Evolutionary conservation across 2,113 vertebrate species (phyloP).

Genomic region (Protobothrops flavoviridis): DNA sequence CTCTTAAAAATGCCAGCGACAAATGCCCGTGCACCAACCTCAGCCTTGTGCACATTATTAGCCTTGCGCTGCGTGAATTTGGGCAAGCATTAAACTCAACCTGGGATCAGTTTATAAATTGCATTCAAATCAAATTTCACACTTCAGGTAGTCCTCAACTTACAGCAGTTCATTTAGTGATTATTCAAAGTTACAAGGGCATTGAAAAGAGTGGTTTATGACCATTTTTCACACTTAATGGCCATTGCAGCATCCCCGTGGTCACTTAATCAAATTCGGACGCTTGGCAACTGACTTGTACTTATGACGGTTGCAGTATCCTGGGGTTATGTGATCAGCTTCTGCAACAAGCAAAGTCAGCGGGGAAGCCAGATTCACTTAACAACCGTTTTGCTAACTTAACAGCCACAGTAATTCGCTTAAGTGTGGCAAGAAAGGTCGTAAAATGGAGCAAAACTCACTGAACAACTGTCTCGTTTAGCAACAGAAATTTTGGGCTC

Average conservation of each 20-base stretch:
- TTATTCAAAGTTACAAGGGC: not conserved
- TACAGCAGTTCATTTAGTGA: not conserved
- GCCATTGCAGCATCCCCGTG: not conserved
- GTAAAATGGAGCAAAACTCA: not conserved
- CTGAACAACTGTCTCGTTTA: not conserved
- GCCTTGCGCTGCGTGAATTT: too few species aligned
- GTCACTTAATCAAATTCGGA: not conserved
- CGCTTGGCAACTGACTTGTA: not conserved
- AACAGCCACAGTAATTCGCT: not conserved
- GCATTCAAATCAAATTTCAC: too few species aligned
- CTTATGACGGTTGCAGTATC: not conserved
- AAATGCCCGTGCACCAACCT: too few species aligned
- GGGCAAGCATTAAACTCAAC: too few species aligned
- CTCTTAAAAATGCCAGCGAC: too few species aligned
- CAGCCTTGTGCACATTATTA: too few species aligned
- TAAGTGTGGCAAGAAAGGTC: not conserved
- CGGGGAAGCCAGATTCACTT: not conserved
- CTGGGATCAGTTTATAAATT: too few species aligned
- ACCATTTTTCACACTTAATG: not conserved
- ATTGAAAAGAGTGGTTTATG: not conserved
- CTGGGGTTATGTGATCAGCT: not conserved
- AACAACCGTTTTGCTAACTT: not conserved
- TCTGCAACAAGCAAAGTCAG: not conserved
- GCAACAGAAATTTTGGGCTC: not conserved
- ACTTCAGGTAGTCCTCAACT: not conserved